Percentiles rank a stretch among this genome's conserved stretches.
phyloP scores from a whole-genome alignment of 2,888 invertebrate species.

The Spodoptera picta region DNA sequence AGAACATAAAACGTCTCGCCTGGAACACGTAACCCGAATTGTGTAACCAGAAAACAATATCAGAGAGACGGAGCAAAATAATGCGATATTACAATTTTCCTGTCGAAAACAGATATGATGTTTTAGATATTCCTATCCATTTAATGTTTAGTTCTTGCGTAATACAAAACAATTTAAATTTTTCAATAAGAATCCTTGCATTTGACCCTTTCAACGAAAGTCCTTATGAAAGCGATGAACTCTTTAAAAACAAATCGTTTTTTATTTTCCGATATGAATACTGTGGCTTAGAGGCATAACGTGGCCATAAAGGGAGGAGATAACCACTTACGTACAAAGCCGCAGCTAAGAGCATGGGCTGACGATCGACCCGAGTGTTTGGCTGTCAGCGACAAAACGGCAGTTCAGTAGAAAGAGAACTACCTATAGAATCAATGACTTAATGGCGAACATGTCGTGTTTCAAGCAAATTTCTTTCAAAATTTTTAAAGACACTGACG shows the following conservation, averaged over 20 bases:
- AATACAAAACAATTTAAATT: conserved; percentile 1
- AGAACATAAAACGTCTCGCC: conserved; percentile 46
- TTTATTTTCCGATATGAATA: conserved; percentile 8
- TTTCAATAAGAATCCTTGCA: no score
- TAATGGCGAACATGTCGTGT: background rate
- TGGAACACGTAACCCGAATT: conserved; percentile 40
- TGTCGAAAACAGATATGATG: conserved; percentile 29
- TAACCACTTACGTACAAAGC: conserved; percentile 42
- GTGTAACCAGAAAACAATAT: conserved; percentile 48
- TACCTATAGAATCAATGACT: conserved; percentile 16
- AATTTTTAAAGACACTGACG: background rate
- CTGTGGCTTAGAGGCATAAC: conserved; percentile 12
- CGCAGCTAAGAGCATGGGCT: conserved; percentile 28
- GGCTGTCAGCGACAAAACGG: conserved; percentile 31
- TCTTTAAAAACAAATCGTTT: conserved; percentile 1
- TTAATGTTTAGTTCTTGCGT: conserved; percentile 22
- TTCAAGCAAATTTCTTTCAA: background rate
- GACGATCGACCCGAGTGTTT: conserved; percentile 37
- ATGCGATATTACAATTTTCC: conserved; percentile 45
- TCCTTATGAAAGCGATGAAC: no score
- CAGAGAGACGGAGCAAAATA: conserved; percentile 34
- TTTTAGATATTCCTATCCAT: conserved; percentile 26
- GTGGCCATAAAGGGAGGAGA: conserved; percentile 24
- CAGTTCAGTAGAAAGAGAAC: conserved; percentile 19
- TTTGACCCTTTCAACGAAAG: no score